These are phyloP conservation scores for Valencia hispanica DNA, from an alignment of 2,797 vertebrate species.

Conservation along the genomic window DNA sequence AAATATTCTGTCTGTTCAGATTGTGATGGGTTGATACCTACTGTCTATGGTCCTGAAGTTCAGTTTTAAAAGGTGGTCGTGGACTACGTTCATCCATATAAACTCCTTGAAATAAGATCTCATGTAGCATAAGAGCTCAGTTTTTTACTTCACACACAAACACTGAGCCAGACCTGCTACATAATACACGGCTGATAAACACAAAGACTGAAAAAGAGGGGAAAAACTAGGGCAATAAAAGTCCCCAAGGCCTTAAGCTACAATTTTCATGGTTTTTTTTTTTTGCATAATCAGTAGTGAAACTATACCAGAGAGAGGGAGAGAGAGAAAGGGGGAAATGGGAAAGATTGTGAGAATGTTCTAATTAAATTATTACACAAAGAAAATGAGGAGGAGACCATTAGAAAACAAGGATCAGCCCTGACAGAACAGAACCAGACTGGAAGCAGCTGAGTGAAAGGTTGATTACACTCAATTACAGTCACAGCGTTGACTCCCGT, in stretches of 20 bases:
- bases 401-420: constrained; percentile 37
- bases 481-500: neutral
- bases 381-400: constrained; percentile 59
- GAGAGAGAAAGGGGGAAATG: neutral
- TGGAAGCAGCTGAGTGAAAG: constrained; percentile 20
- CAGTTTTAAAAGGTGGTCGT: neutral
- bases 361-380: constrained; percentile 73
- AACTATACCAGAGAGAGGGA: constrained; percentile 1
- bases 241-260: constrained; percentile 81
- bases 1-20: neutral
- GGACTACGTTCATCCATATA: neutral
- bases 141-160: constrained; percentile 10
- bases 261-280: constrained; percentile 37
- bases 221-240: constrained; percentile 82
- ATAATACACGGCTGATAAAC: constrained; percentile 16
- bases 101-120: neutral
- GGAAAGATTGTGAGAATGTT: constrained; percentile 36
- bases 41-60: constrained; percentile 35
- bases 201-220: constrained; percentile 32
- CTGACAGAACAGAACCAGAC: constrained; percentile 37
- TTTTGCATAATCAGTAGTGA: constrained; percentile 80
- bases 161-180: constrained; percentile 1
- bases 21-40: neutral
- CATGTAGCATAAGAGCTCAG: constrained; percentile 12
- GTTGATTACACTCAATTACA: constrained; percentile 46